Base-by-base conservation (phyloP, 2,797 vertebrate genomes). In the Epinephelus awoara region DNA sequence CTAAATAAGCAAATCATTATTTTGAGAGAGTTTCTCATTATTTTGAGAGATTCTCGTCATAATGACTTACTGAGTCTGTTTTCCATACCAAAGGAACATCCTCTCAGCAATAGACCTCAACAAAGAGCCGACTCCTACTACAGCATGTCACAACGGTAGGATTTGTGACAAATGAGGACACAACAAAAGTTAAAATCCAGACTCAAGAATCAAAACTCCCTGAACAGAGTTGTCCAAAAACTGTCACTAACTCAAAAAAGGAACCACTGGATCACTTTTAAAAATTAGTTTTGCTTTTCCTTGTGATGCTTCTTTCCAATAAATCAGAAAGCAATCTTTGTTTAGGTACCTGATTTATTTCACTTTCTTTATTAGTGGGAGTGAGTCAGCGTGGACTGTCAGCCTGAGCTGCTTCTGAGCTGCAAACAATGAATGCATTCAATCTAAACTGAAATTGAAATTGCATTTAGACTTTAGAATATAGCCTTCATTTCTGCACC, bases 371-470 rank as follows among this genome's bases (percentile, higher is more conserved):
- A 25, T 6, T 38, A 17, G n/a, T 42, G 42, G 21, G 11, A 34
- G 29, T 27, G 18, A 47, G 54, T 29, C 54, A 27, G 6, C 5
- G 57, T 61, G 62, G 19, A 17, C 17, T 47, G 51, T 68, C 55
- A 67, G 42, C 44, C 46, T 14, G 40, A 34, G 59, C 57, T 68
- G 40, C 56, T 6, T 72, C 40, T 57, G 62, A 56, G 40, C 50
- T 23, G 11, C 18, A 23, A 58, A 57, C 72, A 80, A 67, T 57
- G 34, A 61, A 72, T 21, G 3, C 25, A 11, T 77, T 70, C 47
- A 67, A 21, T 68, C 56, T 73, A 67, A 77, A 80, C 62, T 52
- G 12, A 63, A 63, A 65, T 6, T 51, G 18, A 69, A 70, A 80
- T 59, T 78, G 29, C 34, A 67, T 69, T 69, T 40, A 52, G 12